Evolutionary conservation across 2,113 vertebrate species (phyloP).

Genomic region (Camelus dromedarius): DNA sequence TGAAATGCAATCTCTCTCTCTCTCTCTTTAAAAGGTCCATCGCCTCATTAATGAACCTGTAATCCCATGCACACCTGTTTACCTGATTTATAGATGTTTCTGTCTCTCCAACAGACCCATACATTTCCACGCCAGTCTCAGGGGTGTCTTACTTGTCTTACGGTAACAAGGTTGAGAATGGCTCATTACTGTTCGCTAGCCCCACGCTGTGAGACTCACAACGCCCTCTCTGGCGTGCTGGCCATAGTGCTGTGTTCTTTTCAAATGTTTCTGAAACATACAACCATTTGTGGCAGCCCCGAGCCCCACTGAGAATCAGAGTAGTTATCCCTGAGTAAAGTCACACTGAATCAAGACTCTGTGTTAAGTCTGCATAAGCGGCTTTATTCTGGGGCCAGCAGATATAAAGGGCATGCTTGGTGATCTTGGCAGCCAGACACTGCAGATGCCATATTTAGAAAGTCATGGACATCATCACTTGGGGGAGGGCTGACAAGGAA

Average conservation of each 20-base stretch:
- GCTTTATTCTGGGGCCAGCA: background rate
- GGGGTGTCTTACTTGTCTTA: conserved; percentile 40
- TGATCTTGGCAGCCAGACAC: background rate
- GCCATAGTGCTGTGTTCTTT: background rate
- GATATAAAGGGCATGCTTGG: background rate
- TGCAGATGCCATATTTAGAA: background rate
- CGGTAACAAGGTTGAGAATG: background rate
- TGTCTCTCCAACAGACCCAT: conserved; percentile 50
- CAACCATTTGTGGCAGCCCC: background rate
- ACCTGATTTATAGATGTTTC: conserved; percentile 77
- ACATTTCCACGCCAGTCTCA: conserved; percentile 31
- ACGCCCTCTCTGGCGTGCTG: background rate
- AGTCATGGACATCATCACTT: background rate
- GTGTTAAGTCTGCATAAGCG: background rate
- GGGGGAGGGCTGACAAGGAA: background rate
- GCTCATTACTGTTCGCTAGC: background rate
- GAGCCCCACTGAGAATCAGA: background rate
- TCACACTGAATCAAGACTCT: background rate
- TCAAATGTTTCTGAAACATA: conserved; percentile 2
- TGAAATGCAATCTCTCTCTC: conserved; percentile 72
- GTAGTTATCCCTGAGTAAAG: background rate
- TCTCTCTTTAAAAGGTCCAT: conserved; percentile 80
- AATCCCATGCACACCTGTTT: conserved; percentile 75
- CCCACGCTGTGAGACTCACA: background rate
- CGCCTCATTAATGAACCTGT: conserved; percentile 74